phyloP scores from a whole-genome alignment of 2,888 invertebrate species.

The Colostygia pectinataria region DNA sequence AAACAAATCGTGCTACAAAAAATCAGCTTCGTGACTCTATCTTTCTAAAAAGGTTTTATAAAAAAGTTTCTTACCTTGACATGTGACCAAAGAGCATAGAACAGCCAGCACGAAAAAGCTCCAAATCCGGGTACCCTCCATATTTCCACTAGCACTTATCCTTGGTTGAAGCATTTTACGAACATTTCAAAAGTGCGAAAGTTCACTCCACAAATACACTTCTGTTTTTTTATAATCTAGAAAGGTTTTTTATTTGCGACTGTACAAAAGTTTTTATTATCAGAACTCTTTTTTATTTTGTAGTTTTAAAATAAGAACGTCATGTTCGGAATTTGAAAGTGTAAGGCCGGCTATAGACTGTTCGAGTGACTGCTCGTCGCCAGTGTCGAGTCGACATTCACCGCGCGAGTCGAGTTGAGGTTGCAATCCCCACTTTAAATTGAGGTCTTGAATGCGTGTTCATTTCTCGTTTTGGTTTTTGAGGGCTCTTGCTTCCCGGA shows the following conservation, averaged over 20 bases:
- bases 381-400: constrained; percentile 29
- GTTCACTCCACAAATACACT: constrained; percentile 51
- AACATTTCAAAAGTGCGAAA: constrained; percentile 52
- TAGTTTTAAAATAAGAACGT: constrained; percentile 26
- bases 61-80: constrained; percentile 69
- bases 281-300: constrained; percentile 1
- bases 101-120: constrained; percentile 51
- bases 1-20: constrained; percentile 23
- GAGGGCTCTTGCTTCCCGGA: constrained; percentile 36
- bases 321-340: constrained; percentile 33
- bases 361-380: constrained; percentile 23
- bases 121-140: constrained; percentile 51
- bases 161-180: constrained; percentile 73
- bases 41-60: constrained; percentile 6
- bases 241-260: not conserved
- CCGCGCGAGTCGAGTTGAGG: constrained; percentile 13
- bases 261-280: not conserved
- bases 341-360: constrained; percentile 24
- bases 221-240: constrained; percentile 1
- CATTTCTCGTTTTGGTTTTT: constrained; percentile 35
- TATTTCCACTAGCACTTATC: constrained; percentile 64
- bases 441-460: constrained; percentile 32
- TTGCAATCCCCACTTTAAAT: constrained; percentile 31
- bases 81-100: constrained; percentile 55
- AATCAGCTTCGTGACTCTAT: constrained; percentile 14